Evolutionary conservation across 1,140 invertebrate species (phyloP), one percentile per base, ranked within the genome.

Genomic region (Dendroctonus valens): DNA sequence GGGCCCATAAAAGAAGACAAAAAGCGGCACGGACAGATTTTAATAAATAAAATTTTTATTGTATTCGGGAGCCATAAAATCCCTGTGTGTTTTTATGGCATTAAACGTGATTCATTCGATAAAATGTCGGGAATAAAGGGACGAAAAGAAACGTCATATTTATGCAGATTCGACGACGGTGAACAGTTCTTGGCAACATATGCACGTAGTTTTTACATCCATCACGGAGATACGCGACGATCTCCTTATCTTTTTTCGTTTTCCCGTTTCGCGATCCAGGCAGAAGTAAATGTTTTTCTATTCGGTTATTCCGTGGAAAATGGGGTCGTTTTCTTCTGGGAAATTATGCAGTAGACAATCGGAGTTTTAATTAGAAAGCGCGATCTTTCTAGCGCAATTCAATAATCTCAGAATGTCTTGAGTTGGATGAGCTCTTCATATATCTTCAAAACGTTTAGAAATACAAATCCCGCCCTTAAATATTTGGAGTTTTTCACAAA

Each of bases 41-140:
- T 65, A 65, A 65, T 65, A 65, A 65, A 65, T 65, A 65, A 57
- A 64, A 57, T 55, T 61, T 65, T 65, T 65, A 65, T 65, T 65
- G 62, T 65, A 57, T 65, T 57, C 46, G 15, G 42, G 42, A 57
- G 11, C 62, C 62, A 57, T 65, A 65, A 65, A 65, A 65, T 57
- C 62, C 62, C 41, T 7, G 49, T 65, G 62, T 65, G 54, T 65
- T 65, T 65, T 65, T 65, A 65, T 65, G 54, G 53, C 53, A 57
- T 65, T 65, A 65, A 65, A 65, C 42, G 54, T 65, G 62, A 65
- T 65, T 65, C 62, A 57, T 65, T 65, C 62, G 62, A 65, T 65
- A 65, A 65, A 65, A 65, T 54, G 40, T 26, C 26, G 39, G 15
- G 51, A 52, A 54, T 44, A 44, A 63, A 55, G 41, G 26, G 37